Percentiles rank a stretch among this genome's conserved stretches.
Conservation (phyloP, 2,113 vertebrate species). For the Xiphorhynchus elegans region DNA sequence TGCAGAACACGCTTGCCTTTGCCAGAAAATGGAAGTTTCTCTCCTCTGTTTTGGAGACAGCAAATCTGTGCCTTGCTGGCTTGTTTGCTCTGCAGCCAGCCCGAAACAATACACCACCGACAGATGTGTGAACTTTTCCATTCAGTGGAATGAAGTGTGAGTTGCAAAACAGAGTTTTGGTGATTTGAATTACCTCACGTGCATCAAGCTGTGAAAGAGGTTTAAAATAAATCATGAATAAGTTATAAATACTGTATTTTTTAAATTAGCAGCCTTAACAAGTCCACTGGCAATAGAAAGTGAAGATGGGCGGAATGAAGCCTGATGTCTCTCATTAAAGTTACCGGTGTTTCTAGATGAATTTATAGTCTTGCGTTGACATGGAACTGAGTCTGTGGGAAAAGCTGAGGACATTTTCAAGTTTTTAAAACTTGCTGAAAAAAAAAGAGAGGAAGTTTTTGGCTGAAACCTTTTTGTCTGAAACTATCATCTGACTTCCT, state of each 20-base stretch:
- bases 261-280: background rate
- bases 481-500: background rate
- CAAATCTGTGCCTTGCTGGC: background rate
- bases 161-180: background rate
- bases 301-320: background rate
- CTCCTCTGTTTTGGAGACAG: background rate
- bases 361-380: background rate
- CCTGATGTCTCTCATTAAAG: background rate
- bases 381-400: background rate
- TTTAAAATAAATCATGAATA: slow-evolving; percentile 30
- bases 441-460: background rate
- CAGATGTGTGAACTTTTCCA: slow-evolving; percentile 23
- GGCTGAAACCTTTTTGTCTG: background rate
- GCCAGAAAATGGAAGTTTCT: background rate
- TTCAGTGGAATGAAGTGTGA: slow-evolving; percentile 9
- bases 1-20: background rate
- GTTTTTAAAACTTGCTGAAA: background rate
- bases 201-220: slow-evolving; percentile 44
- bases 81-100: background rate
- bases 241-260: slow-evolving; percentile 15
- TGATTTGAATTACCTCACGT: background rate
- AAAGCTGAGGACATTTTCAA: background rate
- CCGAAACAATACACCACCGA: background rate
- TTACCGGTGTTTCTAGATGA: background rate
- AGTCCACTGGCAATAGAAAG: background rate